Conservation (phyloP, 2,797 vertebrate species). For the Schizopygopsis pylzovi region DNA sequence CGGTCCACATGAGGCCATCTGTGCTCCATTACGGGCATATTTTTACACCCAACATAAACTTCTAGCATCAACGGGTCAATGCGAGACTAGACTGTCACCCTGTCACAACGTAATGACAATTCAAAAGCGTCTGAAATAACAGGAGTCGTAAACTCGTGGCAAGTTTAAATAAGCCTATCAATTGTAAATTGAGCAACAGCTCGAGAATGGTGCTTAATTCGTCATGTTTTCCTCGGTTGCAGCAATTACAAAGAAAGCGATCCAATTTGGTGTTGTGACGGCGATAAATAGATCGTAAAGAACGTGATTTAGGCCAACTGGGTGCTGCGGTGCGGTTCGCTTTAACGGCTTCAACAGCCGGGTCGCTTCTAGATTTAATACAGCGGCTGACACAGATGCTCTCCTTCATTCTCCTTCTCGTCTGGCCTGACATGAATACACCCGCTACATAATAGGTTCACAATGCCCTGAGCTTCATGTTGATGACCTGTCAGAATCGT, state of each 20-base stretch:
- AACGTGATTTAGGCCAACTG: slow-evolving; percentile 69
- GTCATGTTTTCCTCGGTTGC: slow-evolving; percentile 47
- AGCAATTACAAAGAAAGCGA: slow-evolving; percentile 66
- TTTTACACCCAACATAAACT: slow-evolving; percentile 69
- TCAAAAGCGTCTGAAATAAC: slow-evolving; percentile 54
- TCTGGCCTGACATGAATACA: slow-evolving; percentile 31
- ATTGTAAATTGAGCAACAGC: slow-evolving; percentile 68
- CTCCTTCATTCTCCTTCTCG: slow-evolving; percentile 35
- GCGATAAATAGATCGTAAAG: slow-evolving; percentile 69
- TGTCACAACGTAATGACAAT: slow-evolving; percentile 59
- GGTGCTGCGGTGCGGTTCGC: slow-evolving; percentile 60
- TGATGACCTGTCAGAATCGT: slow-evolving; percentile 39
- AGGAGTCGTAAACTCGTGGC: slow-evolving; percentile 60
- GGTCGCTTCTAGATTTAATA: slow-evolving; percentile 37
- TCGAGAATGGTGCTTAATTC: slow-evolving; percentile 52
- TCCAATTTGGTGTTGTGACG: slow-evolving; percentile 65
- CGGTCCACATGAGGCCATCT: slow-evolving; percentile 45
- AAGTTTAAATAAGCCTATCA: slow-evolving; percentile 71
- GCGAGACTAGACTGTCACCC: slow-evolving; percentile 57
- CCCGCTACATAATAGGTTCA: slow-evolving; percentile 21
- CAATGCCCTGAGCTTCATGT: slow-evolving; percentile 27
- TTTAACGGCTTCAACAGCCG: slow-evolving; percentile 60
- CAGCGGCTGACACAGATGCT: slow-evolving; percentile 24
- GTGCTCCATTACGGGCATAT: slow-evolving; percentile 27
- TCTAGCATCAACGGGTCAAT: slow-evolving; percentile 60